phyloP scores from a whole-genome alignment of 2,797 vertebrate genomes.

The Eidolon dupreanum region DNA sequence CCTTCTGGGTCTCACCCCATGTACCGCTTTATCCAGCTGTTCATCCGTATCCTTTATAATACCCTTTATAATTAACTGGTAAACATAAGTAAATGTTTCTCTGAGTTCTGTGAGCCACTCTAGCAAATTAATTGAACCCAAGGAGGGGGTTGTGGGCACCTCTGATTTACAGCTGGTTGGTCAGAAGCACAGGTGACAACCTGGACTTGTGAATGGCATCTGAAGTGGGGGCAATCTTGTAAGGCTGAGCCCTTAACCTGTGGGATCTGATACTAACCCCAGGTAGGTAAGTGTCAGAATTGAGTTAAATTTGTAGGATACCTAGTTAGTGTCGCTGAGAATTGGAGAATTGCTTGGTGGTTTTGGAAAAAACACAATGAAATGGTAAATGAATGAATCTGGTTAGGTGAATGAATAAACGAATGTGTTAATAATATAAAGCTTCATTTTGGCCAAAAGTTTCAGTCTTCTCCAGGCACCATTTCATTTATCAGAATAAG shows the following conservation, averaged over 20 bases:
- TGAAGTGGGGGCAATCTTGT: not conserved
- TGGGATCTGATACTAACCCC: not conserved
- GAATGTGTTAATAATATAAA: conserved; percentile 59
- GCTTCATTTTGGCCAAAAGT: conserved; percentile 45
- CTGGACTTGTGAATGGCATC: not conserved
- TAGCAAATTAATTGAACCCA: not conserved
- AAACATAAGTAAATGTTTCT: not conserved
- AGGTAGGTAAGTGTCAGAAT: not conserved
- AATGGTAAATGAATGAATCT: not conserved
- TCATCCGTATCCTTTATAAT: not conserved
- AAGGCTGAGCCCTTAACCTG: not conserved
- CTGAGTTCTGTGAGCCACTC: not conserved
- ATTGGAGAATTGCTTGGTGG: not conserved
- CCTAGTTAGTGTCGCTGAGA: not conserved
- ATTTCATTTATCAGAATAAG: conserved; percentile 17
- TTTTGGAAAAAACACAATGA: not conserved
- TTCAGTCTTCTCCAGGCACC: conserved; percentile 3
- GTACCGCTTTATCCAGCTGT: not conserved
- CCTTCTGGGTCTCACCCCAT: not conserved
- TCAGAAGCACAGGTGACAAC: not conserved
- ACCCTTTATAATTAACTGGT: not conserved
- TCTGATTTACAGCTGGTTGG: not conserved
- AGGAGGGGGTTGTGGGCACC: not conserved
- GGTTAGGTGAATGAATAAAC: not conserved
- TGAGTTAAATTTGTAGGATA: not conserved